Evolutionary conservation across 2,888 invertebrate genomes (phyloP).

Genomic region (Tridacna crocea): DNA sequence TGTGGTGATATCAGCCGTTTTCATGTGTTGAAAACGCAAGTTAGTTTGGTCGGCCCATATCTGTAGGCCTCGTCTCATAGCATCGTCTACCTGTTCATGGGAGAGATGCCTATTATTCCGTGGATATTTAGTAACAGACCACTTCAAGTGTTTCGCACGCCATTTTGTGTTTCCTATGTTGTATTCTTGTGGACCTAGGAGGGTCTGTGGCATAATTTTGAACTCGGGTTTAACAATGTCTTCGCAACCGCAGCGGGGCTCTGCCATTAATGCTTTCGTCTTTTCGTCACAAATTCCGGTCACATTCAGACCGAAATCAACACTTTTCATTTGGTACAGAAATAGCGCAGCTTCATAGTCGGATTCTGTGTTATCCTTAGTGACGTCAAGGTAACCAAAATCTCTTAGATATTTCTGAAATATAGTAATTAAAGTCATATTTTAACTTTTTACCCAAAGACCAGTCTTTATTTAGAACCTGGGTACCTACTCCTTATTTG

Average conservation of each 20-base stretch:
- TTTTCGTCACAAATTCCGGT: slow-evolving; percentile 49
- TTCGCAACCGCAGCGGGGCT: slow-evolving; percentile 53
- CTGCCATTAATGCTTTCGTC: slow-evolving; percentile 27
- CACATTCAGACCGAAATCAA: slow-evolving; percentile 18
- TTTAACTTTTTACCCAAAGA: too few relatives aligned
- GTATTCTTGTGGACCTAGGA: slow-evolving; percentile 33
- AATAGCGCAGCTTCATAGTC: slow-evolving; percentile 36
- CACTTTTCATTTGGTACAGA: slow-evolving; percentile 37
- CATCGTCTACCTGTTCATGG: slow-evolving; percentile 40
- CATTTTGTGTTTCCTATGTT: slow-evolving; percentile 45
- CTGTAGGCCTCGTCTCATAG: slow-evolving; percentile 49
- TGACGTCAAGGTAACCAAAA: slow-evolving; percentile 35
- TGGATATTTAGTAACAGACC: slow-evolving; percentile 51
- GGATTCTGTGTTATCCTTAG: slow-evolving; percentile 18
- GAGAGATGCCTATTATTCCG: slow-evolving; percentile 14
- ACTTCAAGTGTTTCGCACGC: slow-evolving; percentile 38
- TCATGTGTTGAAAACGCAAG: slow-evolving; percentile 32
- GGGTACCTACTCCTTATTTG: too few relatives aligned
- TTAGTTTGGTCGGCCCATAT: slow-evolving; percentile 49
- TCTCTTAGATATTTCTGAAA: slow-evolving; percentile 39
- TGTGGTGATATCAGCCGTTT: slow-evolving; percentile 37
- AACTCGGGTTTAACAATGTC: slow-evolving; percentile 47
- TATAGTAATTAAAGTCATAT: background rate
- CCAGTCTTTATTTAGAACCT: too few relatives aligned
- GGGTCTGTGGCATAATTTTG: slow-evolving; percentile 28